Conservation (phyloP, 2,888 invertebrate species). For the Eupithecia pulchellata region DNA sequence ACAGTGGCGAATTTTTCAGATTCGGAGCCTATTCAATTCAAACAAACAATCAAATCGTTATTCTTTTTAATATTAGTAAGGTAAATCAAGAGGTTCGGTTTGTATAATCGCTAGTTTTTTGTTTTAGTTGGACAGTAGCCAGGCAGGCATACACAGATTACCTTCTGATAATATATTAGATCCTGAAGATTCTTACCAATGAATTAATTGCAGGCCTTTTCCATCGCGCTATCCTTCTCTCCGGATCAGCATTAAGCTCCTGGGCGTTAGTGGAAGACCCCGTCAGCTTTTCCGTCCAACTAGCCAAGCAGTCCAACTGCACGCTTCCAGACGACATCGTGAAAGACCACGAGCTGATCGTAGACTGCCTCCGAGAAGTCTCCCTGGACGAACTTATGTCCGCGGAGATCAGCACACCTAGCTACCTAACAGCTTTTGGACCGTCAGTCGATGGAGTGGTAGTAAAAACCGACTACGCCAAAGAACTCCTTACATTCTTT, state of each 20-base stretch:
- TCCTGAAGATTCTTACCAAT: background rate
- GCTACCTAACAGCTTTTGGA: constrained; percentile 94
- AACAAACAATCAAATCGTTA: too few species aligned
- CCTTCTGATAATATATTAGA: too few species aligned
- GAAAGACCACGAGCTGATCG: constrained; percentile 93
- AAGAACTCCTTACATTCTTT: constrained; percentile 90
- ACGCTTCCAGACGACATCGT: constrained; percentile 92
- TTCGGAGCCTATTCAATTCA: too few species aligned
- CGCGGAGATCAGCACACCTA: constrained; percentile 91
- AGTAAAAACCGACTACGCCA: constrained; percentile 94
- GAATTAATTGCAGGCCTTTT: constrained; percentile 89
- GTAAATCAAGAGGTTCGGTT: too few species aligned
- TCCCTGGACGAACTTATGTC: constrained; percentile 90
- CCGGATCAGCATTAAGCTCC: constrained; percentile 94
- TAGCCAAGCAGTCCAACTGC: constrained; percentile 93
- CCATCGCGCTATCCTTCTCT: constrained; percentile 93
- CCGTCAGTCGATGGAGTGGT: constrained; percentile 98
- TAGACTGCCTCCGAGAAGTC: constrained; percentile 92
- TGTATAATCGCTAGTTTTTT: background rate
- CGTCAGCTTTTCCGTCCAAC: constrained; percentile 91
- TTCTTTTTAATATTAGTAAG: too few species aligned
- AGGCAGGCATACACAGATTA: too few species aligned
- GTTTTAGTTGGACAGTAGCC: background rate
- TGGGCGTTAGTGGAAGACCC: constrained; percentile 96
- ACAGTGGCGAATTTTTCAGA: too few species aligned